These are phyloP conservation scores for Natrix natrix DNA, from an alignment of 2,797 vertebrate genomes.

Conservation along the genomic window DNA sequence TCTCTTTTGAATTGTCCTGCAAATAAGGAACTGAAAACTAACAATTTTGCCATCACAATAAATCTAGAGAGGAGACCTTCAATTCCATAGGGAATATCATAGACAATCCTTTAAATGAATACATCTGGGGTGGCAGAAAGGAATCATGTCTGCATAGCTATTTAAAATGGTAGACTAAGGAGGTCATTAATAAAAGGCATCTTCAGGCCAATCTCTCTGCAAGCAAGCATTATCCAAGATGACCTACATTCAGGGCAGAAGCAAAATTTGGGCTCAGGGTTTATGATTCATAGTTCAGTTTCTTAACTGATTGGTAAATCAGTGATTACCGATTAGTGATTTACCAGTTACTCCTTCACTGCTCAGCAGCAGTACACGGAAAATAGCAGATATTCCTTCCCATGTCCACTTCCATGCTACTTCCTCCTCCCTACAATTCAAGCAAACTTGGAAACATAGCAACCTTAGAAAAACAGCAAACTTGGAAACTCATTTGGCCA, in stretches of 20 bases:
- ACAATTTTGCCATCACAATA: not conserved
- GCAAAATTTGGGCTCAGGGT: not conserved
- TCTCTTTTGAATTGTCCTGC: not conserved
- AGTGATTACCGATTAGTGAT: not conserved
- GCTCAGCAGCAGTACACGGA: not conserved
- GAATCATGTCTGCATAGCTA: not conserved
- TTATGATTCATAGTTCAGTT: not conserved
- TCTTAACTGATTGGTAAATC: not conserved
- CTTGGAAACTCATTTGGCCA: not conserved
- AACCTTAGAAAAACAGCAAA: not conserved
- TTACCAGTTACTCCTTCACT: not conserved
- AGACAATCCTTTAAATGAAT: not conserved
- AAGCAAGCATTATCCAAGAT: not conserved
- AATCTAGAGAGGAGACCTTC: not conserved
- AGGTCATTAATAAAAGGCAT: not conserved
- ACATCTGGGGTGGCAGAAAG: not conserved
- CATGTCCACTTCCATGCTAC: not conserved
- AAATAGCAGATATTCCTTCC: not conserved
- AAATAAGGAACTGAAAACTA: not conserved
- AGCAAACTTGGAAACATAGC: not conserved
- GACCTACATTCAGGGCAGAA: not conserved
- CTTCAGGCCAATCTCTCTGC: not conserved
- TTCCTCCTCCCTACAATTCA: not conserved
- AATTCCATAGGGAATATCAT: not conserved
- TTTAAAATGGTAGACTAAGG: not conserved